Base-by-base conservation (phyloP, 2,797 vertebrate species). In the Enteromius radiatus region DNA sequence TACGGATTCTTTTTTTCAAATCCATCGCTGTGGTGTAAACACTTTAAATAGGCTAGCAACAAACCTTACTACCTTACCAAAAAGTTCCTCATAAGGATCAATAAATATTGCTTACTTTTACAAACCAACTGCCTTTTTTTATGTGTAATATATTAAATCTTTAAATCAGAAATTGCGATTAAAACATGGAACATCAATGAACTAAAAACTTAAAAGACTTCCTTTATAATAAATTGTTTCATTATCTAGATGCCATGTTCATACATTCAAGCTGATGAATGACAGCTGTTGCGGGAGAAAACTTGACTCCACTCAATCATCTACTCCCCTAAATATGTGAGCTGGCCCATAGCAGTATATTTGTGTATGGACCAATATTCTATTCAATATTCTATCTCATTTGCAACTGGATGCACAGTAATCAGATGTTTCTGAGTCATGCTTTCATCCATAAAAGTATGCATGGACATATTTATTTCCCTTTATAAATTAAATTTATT, bases 221-320 rank as follows among this genome's bases (percentile, higher is more conserved):
- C 12, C 4, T 52, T 64, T 78, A 19, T 65, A 38, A 41, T 38
- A 14, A 68, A 36, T 11, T 10, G 14, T 56, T 47, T 75, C 19
- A 36, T 38, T 33, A 19, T 47, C 5, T 52, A 68, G 38, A 43
- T 36, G 14, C 1, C 59, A 12, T 31, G 11, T 5, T 64, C 47
- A 56, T 26, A 19, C 36, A 43, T 73, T 74, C 9, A 67, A 79
- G 41, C 14, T 84, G 59, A 84, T 41, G 36, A 67, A 28, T 23
- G 26, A 63, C 68, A 79, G 67, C 65, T 47, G 19, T 33, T 61
- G 28, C 1, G 43, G 54, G 26, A 73, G 56, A 33, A 59, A 19
- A 8, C 54, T 74, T 21, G 17, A 61, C 54, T 52, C 36, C 26
- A 31, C 15, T 41, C 73, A 26, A 9, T 67, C 41, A 54, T 38